A percentile compares a stretch with the other conserved stretches of the same genome.
phyloP scores from a whole-genome alignment of 2,797 vertebrate genomes.

The Rallus crepitans region DNA sequence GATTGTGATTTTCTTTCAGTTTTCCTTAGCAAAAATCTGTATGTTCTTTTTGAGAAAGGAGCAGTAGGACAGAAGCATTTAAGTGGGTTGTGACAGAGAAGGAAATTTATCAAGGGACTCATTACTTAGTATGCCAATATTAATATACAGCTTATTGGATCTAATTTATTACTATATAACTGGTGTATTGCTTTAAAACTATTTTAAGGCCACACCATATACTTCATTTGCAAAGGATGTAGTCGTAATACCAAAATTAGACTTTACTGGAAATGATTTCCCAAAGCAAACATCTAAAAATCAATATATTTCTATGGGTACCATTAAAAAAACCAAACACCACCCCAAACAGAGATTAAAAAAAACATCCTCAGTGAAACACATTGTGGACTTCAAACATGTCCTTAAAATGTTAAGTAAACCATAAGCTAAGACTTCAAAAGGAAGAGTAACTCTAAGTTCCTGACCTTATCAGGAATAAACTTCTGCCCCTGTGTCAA shows the following conservation, averaged over 20 bases:
- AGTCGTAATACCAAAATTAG: slow-evolving; percentile 5
- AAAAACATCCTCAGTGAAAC: neutral
- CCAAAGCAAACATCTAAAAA: slow-evolving; percentile 66
- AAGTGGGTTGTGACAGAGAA: slow-evolving; percentile 39
- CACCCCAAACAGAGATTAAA: neutral
- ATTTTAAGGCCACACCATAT: slow-evolving; percentile 57
- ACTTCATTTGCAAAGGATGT: slow-evolving; percentile 59
- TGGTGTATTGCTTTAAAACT: slow-evolving; percentile 54
- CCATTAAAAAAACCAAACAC: slow-evolving; percentile 24
- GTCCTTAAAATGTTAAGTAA: neutral
- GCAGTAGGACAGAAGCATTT: slow-evolving; percentile 46
- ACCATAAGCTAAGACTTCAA: neutral
- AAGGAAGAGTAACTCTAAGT: neutral
- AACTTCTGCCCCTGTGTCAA: neutral
- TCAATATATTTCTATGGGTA: slow-evolving; percentile 37
- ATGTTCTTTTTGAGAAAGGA: slow-evolving; percentile 26
- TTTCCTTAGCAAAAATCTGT: neutral
- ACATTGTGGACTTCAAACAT: neutral
- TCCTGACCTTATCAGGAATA: neutral
- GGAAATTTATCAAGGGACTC: slow-evolving; percentile 69
- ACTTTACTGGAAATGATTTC: slow-evolving; percentile 61
- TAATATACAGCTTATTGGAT: slow-evolving; percentile 67
- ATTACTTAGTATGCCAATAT: slow-evolving; percentile 61
- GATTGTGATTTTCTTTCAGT: slow-evolving; percentile 8
- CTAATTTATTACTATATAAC: slow-evolving; percentile 71